Percentiles rank a stretch among this genome's conserved stretches.
phyloP scores from a whole-genome alignment of 1,140 invertebrate genomes.

The Drosophila miranda region DNA sequence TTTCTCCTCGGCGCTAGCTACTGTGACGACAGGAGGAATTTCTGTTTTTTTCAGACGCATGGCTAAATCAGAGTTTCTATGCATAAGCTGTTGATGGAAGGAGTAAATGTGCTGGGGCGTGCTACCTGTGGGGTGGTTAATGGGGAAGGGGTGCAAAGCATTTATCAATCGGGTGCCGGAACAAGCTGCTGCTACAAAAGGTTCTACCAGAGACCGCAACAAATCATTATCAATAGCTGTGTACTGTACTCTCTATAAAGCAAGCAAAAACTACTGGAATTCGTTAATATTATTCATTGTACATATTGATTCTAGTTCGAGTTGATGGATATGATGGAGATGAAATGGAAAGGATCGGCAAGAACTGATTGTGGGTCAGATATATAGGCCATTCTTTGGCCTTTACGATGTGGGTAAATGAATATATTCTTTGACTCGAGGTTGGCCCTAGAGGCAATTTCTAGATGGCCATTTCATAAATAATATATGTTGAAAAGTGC shows the following conservation, averaged over 20 bases:
- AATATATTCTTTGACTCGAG: no score
- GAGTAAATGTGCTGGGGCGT: constrained; percentile 76
- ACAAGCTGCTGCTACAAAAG: constrained; percentile 61
- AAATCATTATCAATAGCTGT: constrained; percentile 23
- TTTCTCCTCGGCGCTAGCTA: constrained; percentile 38
- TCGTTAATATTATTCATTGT: no score
- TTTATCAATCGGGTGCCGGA: constrained; percentile 67
- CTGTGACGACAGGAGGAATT: constrained; percentile 67
- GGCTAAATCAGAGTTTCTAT: constrained; percentile 80
- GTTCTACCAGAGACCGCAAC: constrained; percentile 54
- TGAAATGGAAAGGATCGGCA: no score
- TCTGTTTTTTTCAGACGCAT: constrained; percentile 76
- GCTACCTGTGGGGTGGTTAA: constrained; percentile 60
- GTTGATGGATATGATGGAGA: no score
- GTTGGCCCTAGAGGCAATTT: no score
- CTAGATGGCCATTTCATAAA: no score
- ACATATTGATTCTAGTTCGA: no score
- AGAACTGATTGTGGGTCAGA: no score
- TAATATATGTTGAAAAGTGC: no score
- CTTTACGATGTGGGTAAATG: no score
- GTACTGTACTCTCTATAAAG: neutral
- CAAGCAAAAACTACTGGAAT: constrained; percentile 13
- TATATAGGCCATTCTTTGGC: no score
- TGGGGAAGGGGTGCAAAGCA: constrained; percentile 49
- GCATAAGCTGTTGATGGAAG: constrained; percentile 79